These are phyloP conservation scores for Hemiscyllium ocellatum DNA, from an alignment of 2,113 vertebrate species.

Conservation along the genomic window DNA sequence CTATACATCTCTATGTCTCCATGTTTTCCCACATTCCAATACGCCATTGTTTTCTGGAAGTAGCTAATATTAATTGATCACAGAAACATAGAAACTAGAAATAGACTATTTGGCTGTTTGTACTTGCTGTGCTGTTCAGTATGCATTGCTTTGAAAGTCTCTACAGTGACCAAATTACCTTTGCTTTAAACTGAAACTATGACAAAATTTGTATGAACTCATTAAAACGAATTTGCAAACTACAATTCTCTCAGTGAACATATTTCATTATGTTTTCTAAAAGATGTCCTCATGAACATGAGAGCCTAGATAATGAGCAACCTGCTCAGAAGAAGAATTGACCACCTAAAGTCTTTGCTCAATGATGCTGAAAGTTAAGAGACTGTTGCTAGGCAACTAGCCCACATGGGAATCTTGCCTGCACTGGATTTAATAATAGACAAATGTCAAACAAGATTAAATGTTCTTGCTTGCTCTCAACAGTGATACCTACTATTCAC, in stretches of 20 bases:
- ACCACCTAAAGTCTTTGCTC: not conserved
- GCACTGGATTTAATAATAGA: conserved; percentile 1
- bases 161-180: not conserved
- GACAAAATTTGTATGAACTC: not conserved
- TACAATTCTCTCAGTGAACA: not conserved
- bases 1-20: no score
- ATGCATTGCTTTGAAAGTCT: not conserved
- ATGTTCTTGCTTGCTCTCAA: not conserved
- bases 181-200: not conserved
- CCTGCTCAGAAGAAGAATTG: not conserved
- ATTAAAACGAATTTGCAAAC: not conserved
- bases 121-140: no score
- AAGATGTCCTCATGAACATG: not conserved
- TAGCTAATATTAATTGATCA: not conserved
- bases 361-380: conserved; percentile 6
- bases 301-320: not conserved
- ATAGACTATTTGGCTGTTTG: no score
- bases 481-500: not conserved
- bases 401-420: not conserved
- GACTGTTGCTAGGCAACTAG: conserved; percentile 12
- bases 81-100: no score
- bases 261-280: not conserved
- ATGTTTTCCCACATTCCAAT: not conserved
- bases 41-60: not conserved
- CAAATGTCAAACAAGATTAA: conserved; percentile 29